phyloP scores from a whole-genome alignment of 2,113 vertebrate genomes.

The Arothron firmamentum region DNA sequence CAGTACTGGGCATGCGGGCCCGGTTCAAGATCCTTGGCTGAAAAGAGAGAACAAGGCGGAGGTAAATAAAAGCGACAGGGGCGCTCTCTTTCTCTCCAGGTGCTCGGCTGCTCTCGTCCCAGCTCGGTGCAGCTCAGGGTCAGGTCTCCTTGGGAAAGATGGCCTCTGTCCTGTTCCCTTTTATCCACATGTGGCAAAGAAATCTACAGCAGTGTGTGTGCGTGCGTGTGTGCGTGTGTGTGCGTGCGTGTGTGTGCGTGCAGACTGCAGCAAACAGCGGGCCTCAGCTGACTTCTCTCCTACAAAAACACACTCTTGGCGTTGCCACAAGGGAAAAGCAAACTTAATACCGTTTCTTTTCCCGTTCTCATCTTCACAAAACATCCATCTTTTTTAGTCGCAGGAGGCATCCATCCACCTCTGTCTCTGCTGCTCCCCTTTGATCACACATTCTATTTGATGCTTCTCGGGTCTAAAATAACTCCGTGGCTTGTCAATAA shows the following conservation, averaged over 20 bases:
- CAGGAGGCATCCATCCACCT: slow-evolving; percentile 62
- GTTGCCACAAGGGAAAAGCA: slow-evolving; percentile 59
- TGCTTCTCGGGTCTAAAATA: slow-evolving; percentile 63
- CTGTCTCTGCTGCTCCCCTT: slow-evolving; percentile 58
- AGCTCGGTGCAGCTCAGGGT: slow-evolving; percentile 54
- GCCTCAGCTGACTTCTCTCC: slow-evolving; percentile 55
- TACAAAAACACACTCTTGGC: slow-evolving; percentile 57
- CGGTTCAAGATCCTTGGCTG: slow-evolving; percentile 78
- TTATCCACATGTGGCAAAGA: slow-evolving; percentile 74
- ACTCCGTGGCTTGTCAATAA: slow-evolving; percentile 67
- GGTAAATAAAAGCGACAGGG: slow-evolving; percentile 81
- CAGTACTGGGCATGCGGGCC: slow-evolving; percentile 62
- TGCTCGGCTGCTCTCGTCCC: slow-evolving; percentile 34
- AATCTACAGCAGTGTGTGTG: slow-evolving; percentile 37
- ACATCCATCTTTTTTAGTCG: slow-evolving; percentile 54
- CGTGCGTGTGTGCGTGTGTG: slow-evolving; percentile 21
- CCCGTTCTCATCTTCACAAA: slow-evolving; percentile 42
- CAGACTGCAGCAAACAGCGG: slow-evolving; percentile 39
- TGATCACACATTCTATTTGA: slow-evolving; percentile 77
- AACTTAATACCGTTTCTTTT: slow-evolving; percentile 50
- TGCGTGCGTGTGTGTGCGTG: slow-evolving; percentile 16
- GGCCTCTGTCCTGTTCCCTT: slow-evolving; percentile 62
- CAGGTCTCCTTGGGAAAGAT: slow-evolving; percentile 69
- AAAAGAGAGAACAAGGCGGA: slow-evolving; percentile 72
- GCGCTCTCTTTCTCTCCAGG: slow-evolving; percentile 52